Base-by-base conservation (phyloP, 2,888 invertebrate species). In the Polyommatus iphigenia region DNA sequence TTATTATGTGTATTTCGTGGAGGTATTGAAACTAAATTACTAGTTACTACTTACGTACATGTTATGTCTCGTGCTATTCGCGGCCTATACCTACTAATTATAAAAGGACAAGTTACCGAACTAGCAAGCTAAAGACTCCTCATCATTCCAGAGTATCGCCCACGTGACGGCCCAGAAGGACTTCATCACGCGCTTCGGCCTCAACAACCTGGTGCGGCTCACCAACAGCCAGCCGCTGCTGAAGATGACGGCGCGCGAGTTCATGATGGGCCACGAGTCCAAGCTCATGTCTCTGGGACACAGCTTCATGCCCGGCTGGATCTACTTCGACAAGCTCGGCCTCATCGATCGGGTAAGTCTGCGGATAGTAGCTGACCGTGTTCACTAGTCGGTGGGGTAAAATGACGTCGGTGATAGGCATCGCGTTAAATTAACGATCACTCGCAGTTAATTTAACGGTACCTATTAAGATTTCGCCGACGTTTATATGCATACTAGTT, bases 241-340 rank as follows among this genome's bases (percentile, higher is more conserved):
- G 4, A 91, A 95, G 85, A 97, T 98, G 96, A 97, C 97, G 0
- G 98, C 98, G 0, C 95, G 90, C 80, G 98, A 98, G 87, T 97
- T 98, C 88, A 97, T 98, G 97, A 98, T 98, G 91, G 98, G 98
- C 0, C 98, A 97, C 90, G 92, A 96, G 82, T 97, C 97, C n/a
- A 94, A 97, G 3, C 91, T 98, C 79, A 96, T 98, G 89, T 96
- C 97, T 1, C 88, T 98, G 78, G 98, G 98, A 0, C 97, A 98
- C 88, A 96, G 96, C 24, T 95, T 98, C 83, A 90, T 98, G 91
- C 97, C 98, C 0, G 95, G 96, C 15, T 98, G 98, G 97, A 97
- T 98, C 78, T 96, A 95, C 79, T 98, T 98, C 86, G 97, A 98
- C 83, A 97, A 97, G 84, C 95, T 98, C 15, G 98, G 98, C 0